Evolutionary conservation across 2,888 invertebrate genomes (phyloP).

Genomic region (Odontocerum albicorne): DNA sequence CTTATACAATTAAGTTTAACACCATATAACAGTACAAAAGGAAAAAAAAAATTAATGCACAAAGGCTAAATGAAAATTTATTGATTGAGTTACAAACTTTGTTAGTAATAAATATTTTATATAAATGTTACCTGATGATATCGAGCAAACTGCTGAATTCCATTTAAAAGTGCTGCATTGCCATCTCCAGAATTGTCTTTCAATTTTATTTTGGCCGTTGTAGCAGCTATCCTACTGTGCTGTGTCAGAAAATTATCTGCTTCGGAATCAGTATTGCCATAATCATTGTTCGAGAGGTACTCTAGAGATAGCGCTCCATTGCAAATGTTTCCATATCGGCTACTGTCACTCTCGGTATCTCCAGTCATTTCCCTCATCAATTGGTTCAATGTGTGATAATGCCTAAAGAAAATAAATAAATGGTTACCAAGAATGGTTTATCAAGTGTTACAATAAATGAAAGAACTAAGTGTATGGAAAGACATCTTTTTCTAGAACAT

Average conservation of each 20-base stretch:
- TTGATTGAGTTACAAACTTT: too few species aligned
- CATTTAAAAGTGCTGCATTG: conserved; percentile 45
- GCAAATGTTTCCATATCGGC: conserved; percentile 39
- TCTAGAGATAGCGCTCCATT: conserved; percentile 18
- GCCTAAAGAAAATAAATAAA: conserved; percentile 43
- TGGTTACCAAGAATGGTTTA: too few species aligned
- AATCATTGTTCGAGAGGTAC: conserved; percentile 15
- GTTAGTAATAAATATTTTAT: background rate
- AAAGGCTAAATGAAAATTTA: too few species aligned
- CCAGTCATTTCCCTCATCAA: conserved; percentile 50
- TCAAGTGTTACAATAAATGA: too few species aligned
- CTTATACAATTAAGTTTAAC: too few species aligned
- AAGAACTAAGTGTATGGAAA: too few species aligned
- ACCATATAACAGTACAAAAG: too few species aligned
- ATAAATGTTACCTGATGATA: conserved; percentile 50
- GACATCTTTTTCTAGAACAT: too few species aligned
- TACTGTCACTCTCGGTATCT: conserved; percentile 45
- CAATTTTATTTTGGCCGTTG: conserved; percentile 33
- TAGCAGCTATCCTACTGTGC: conserved; percentile 32
- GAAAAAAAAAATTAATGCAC: too few species aligned
- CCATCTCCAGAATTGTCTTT: conserved; percentile 24
- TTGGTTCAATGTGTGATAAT: conserved; percentile 52
- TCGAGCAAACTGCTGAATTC: conserved; percentile 52
- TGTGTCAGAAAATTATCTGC: conserved; percentile 25
- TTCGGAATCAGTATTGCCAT: conserved; percentile 22